Conservation (phyloP, 2,113 vertebrate species). For the Tyrannus savana region DNA sequence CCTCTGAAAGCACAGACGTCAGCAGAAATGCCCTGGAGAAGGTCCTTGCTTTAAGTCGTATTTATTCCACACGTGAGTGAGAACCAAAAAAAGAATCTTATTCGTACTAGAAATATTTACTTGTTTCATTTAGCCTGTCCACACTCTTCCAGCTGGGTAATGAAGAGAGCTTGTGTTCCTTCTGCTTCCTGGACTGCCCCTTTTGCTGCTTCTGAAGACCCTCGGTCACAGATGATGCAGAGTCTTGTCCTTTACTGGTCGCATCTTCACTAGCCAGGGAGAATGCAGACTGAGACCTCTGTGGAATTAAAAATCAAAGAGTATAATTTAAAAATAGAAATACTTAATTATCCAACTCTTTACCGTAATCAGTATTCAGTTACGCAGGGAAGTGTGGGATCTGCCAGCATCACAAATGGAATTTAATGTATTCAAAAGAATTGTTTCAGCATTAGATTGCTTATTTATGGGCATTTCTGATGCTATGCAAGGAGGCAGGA, state of each 20-base stretch:
- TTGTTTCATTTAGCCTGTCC: constrained; percentile 86
- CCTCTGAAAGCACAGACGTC: not conserved
- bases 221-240: constrained; percentile 19
- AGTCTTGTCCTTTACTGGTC: constrained; percentile 72
- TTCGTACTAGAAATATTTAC: constrained; percentile 74
- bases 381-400: not conserved
- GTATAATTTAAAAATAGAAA: not conserved
- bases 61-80: not conserved
- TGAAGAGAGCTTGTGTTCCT: constrained; percentile 74
- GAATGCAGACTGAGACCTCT: constrained; percentile 87
- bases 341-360: not conserved
- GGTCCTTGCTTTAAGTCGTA: not conserved
- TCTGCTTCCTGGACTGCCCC: constrained; percentile 74
- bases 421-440: not conserved
- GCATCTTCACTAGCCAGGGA: constrained; percentile 83
- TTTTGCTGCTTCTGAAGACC: constrained; percentile 42
- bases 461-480: constrained; percentile 5
- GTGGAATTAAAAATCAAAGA: constrained; percentile 33
- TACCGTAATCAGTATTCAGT: not conserved
- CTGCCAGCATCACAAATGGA: not conserved
- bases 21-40: not conserved
- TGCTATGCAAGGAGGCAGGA: not conserved
- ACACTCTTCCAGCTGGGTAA: constrained; percentile 87
- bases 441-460: not conserved
- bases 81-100: not conserved